Base-by-base conservation (phyloP, 1,140 invertebrate genomes). In the Globodera ellingtonae region DNA sequence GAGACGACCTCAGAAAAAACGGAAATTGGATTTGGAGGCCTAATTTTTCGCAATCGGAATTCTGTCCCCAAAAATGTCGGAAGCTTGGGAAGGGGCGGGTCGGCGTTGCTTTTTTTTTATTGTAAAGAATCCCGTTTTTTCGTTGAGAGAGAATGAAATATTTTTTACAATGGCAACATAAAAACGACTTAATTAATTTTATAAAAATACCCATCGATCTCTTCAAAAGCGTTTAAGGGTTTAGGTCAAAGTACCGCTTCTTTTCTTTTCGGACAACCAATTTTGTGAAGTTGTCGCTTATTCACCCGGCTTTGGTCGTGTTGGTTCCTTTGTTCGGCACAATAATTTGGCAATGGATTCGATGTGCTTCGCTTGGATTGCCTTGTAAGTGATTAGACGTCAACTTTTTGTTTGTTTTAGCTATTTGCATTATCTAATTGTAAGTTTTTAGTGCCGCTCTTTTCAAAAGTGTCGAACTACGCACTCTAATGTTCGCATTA, bases 241-340 rank as follows among this genome's bases (percentile, higher is more conserved):
- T 69, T 59, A 77, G 75, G 24, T 77, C 6, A 15, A 47, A 15
- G 75, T 77, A 15, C 75, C 75, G 4, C 56, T 77, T 62, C n/a
- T 65, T 69, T 77, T 65, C n/a, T 77, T 77, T n/a, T 44, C n/a
- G 9, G 52, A 62, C 21, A 67, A 46, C n/a, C 46, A 50, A 4
- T n/a, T 18, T 9, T 24, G 44, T 6, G 46, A 77, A 15, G 21
- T 77, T 62, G 59, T 77, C 18, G 75, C 75, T 6, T 77, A 77
- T 69, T 21, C 75, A 6, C 75, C 75, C 24, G 75, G 75, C 18
- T 77, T 77, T 77, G 75, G 75, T 7, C 75, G 75, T 44, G 44
- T 77, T 70, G 75, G 62, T 24, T 44, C 62, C 2, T 67, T 77
- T 47, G 6, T 46, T 48, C 24, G 0, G 10, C 74, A 66, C 21